A percentile compares a stretch with the other conserved stretches of the same genome.
Conservation (phyloP, 1,140 invertebrate species). For the Drosophila sulfurigaster region DNA sequence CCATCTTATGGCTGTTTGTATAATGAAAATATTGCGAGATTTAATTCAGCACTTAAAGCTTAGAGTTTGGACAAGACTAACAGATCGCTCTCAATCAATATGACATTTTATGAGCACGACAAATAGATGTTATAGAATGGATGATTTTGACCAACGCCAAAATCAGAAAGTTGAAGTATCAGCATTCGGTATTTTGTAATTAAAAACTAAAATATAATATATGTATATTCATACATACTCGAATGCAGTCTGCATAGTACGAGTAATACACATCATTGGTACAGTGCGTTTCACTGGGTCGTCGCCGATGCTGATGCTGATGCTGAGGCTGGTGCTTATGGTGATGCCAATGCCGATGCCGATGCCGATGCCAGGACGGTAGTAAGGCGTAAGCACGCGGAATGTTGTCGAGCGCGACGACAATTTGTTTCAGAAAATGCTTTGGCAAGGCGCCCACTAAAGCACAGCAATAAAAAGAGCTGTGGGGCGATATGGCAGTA, state of each 20-base stretch:
- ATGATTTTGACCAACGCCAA: no score
- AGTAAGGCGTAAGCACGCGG: constrained; percentile 74
- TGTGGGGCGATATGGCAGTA: constrained; percentile 42
- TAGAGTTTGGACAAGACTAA: no score
- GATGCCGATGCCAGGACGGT: constrained; percentile 41
- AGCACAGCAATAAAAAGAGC: constrained; percentile 69
- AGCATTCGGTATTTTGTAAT: no score
- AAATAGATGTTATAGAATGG: no score
- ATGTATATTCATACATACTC: constrained; percentile 22
- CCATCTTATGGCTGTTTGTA: no score
- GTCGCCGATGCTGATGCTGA: constrained; percentile 41
- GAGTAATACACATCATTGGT: constrained; percentile 58
- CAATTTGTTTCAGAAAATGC: constrained; percentile 84
- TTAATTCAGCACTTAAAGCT: no score
- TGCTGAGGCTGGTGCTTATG: constrained; percentile 29
- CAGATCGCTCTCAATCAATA: no score
- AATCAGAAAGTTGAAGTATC: no score
- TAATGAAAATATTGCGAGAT: no score
- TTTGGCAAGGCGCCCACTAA: constrained; percentile 82
- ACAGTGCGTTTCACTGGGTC: constrained; percentile 66
- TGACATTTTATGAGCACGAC: no score
- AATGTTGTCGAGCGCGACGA: constrained; percentile 84
- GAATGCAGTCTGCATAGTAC: neutral
- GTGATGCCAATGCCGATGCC: constrained; percentile 42
- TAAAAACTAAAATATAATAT: constrained; percentile 3